phyloP scores from a whole-genome alignment of 2,888 invertebrate species.

The Polyploca ridens region DNA sequence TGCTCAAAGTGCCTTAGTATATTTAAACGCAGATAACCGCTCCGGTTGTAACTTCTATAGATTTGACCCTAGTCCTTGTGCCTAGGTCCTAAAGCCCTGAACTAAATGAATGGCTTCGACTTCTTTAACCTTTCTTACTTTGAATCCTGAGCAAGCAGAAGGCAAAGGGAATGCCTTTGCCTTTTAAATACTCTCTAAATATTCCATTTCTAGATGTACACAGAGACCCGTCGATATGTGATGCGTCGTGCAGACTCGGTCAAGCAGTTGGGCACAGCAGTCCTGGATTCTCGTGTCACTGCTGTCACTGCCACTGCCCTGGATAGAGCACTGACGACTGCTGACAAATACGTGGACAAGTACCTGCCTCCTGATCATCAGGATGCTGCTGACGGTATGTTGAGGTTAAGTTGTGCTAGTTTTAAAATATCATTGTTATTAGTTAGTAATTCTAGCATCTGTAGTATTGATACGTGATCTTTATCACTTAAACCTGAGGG shows the following conservation, averaged over 20 bases:
- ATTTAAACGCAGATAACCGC: too few relatives aligned
- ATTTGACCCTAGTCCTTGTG: too few relatives aligned
- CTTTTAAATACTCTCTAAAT: neutral
- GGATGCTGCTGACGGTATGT: slow-evolving; percentile 87
- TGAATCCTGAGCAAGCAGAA: too few relatives aligned
- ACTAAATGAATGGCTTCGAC: too few relatives aligned
- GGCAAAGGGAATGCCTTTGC: too few relatives aligned
- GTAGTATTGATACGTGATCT: neutral
- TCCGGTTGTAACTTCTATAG: too few relatives aligned
- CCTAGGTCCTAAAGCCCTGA: too few relatives aligned
- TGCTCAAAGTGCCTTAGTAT: too few relatives aligned
- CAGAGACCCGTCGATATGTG: slow-evolving; percentile 91
- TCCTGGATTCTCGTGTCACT: slow-evolving; percentile 89
- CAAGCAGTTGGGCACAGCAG: slow-evolving; percentile 90
- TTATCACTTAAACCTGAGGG: too few relatives aligned
- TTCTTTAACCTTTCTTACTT: too few relatives aligned
- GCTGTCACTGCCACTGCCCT: slow-evolving; percentile 89
- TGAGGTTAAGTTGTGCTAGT: slow-evolving; percentile 1
- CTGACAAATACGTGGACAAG: slow-evolving; percentile 93
- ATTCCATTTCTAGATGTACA: slow-evolving; percentile 86
- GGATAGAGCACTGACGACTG: slow-evolving; percentile 90
- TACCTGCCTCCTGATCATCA: slow-evolving; percentile 89
- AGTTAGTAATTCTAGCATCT: too few relatives aligned
- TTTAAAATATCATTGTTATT: neutral
- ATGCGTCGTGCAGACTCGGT: slow-evolving; percentile 92